Evolutionary conservation across 2,113 vertebrate genomes (phyloP), one percentile per base, ranked within the genome.

Genomic region (Tragulus kanchil): DNA sequence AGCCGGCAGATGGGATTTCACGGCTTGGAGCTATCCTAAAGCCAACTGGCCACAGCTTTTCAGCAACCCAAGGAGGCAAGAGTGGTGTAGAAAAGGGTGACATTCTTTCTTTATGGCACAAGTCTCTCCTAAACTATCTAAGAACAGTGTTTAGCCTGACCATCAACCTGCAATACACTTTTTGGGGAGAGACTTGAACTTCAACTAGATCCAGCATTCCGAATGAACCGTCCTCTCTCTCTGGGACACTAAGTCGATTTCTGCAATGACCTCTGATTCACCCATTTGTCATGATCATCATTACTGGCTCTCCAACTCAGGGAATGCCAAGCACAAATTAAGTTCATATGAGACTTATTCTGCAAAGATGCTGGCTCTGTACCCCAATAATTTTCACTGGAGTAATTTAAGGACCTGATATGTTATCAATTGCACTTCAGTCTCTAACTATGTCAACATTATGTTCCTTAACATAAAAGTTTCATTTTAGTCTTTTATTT

Each of bases 381-480:
- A 78, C 79, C 84, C 67, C 59, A 93, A 77, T 45, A n/a, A 71
- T 69, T 52, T 62, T 52, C 48, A 67, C 17, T 52, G 25, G n/a
- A 97, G 92, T 82, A 92, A 85, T 65, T 67, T 48, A 90, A 96
- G 64, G 31, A 59, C 15, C 4, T 52, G 85, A 83, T 92, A 86
- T 8, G 28, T 56, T 86, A 88, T 93, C 90, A 90, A 85, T 81
- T 91, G 90, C 54, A 65, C 61, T 95, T 93, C 83, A 64, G 54
- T 23, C 52, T 83, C 86, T 54, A 89, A 75, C 77, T 45, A 59
- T 89, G 69, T 94, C 88, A 96, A 93, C 93, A 93, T 31, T 87
- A 94, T 69, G 64, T 85, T 97, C 97, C 85, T 75, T 95, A 94
- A 89, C 92, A 98, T 96, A 95, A 93, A 94, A 92, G 67, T 84